Percentiles rank a stretch among this genome's conserved stretches.
These are phyloP conservation scores for Bergia sp. DNA, from an alignment of 92 coral and sea anemone species.

Conservation along the genomic window DNA sequence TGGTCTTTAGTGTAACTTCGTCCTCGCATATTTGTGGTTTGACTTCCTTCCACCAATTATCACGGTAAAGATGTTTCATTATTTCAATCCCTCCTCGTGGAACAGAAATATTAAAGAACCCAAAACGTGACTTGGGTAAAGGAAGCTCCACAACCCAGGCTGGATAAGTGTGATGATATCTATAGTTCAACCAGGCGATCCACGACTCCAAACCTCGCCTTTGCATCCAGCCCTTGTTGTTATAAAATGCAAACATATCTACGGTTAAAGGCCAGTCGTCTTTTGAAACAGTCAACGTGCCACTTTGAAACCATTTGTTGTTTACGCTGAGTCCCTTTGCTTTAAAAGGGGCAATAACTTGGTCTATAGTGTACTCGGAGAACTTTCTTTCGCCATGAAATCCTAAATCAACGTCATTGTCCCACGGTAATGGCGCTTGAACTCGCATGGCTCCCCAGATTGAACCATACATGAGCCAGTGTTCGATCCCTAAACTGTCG, in stretches of 20 bases:
- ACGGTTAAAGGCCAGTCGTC: conserved; percentile 59
- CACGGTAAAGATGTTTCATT: conserved; percentile 76
- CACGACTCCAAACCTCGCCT: conserved; percentile 83
- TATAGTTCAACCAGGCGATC: conserved; percentile 66
- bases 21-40: conserved; percentile 53
- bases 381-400: conserved; percentile 64
- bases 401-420: conserved; percentile 79
- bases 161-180: conserved; percentile 76
- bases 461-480: conserved; percentile 85
- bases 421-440: conserved; percentile 79
- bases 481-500: conserved; percentile 51
- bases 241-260: conserved; percentile 74
- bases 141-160: conserved; percentile 77
- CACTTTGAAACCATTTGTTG: conserved; percentile 59
- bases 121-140: conserved; percentile 73
- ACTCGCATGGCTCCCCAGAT: conserved; percentile 75
- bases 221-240: conserved; percentile 71
- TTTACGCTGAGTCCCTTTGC: conserved; percentile 45
- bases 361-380: conserved; percentile 35
- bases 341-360: conserved; percentile 52
- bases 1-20: background rate
- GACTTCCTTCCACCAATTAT: conserved; percentile 85
- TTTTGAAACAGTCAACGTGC: conserved; percentile 54
- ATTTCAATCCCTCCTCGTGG: conserved; percentile 86
- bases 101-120: conserved; percentile 68